Evolutionary conservation across 2,888 invertebrate species (phyloP), one percentile per base, ranked within the genome.

Genomic region (Andrena praecox): DNA sequence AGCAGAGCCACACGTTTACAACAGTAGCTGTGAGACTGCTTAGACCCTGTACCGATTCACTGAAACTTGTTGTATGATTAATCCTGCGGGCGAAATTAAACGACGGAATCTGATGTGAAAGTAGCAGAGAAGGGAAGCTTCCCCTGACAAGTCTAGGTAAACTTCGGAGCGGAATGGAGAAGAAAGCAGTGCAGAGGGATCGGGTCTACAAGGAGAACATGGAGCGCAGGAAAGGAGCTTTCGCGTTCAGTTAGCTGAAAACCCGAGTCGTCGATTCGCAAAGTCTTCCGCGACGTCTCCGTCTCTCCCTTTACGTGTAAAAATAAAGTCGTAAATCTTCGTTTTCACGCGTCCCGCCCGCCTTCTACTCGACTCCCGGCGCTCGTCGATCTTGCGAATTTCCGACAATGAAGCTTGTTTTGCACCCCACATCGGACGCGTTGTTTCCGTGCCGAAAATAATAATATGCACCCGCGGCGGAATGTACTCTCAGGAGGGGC

Each of bases 251-350:
- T 85, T 80, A 71, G 76, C 64, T 77, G 70, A 82, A 82, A 84
- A 79, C 81, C 82, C 67, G 75, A 84, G 64, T 81, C 76, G 50
- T 84, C 80, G 86, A 85, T 80, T 75, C 76, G 77, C 76, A 60
- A 77, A 74, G 70, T 76, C 72, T 67, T 52, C 64, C 27, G 33
- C 62, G 76, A 74, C 33, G 56, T 56, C 50, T 31, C 52, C 75
- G 50, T n/a, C 20, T 62, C 48, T 59, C 10, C 10, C 42, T 3
- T 27, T 20, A 54, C 10, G 67, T 72, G 77, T 78, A 82, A 77
- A 85, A 85, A 87, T 85, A 81, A 87, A 83, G 64, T 76, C 77
- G 71, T 80, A 80, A 80, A 80, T 82, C 82, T 80, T 67, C 62
- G 74, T 81, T 81, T 56, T 78, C 74, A 27, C 70, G 48, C 73